phyloP scores from a whole-genome alignment of 2,113 vertebrate species.

The Leucosticte australis region DNA sequence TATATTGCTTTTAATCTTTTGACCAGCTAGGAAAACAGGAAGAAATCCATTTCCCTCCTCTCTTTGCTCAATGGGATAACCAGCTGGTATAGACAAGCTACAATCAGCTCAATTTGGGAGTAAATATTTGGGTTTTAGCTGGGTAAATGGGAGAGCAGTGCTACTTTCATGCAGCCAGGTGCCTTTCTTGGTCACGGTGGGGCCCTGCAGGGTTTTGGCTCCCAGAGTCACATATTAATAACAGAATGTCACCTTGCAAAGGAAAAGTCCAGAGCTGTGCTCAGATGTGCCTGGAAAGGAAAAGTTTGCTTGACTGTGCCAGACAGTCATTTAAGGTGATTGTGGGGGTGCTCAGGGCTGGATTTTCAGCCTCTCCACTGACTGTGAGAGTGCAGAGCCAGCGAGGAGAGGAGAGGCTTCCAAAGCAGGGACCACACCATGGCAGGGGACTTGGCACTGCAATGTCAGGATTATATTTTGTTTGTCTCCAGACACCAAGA shows the following conservation, averaged over 20 bases:
- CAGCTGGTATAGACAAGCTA: neutral
- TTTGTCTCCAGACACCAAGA: neutral
- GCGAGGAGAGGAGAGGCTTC: neutral
- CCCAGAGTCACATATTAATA: neutral
- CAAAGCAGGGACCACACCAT: neutral
- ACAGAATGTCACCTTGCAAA: neutral
- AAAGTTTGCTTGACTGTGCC: neutral
- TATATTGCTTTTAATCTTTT: constrained; percentile 64
- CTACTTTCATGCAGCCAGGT: neutral
- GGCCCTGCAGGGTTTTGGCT: neutral
- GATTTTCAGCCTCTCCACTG: neutral
- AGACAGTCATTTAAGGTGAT: neutral
- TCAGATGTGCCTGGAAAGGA: neutral
- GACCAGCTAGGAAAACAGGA: constrained; percentile 58
- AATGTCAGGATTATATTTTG: neutral
- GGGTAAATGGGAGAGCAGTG: neutral
- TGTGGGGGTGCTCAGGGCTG: neutral
- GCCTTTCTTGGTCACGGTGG: neutral
- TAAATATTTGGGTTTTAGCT: constrained; percentile 45
- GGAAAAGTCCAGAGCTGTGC: neutral
- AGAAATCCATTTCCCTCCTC: constrained; percentile 62
- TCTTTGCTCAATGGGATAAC: constrained; percentile 38
- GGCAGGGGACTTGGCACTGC: neutral
- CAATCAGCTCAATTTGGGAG: constrained; percentile 5
- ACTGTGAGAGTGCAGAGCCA: neutral